phyloP scores from a whole-genome alignment of 2,888 invertebrate species.

The Coleophora flavipennella region DNA sequence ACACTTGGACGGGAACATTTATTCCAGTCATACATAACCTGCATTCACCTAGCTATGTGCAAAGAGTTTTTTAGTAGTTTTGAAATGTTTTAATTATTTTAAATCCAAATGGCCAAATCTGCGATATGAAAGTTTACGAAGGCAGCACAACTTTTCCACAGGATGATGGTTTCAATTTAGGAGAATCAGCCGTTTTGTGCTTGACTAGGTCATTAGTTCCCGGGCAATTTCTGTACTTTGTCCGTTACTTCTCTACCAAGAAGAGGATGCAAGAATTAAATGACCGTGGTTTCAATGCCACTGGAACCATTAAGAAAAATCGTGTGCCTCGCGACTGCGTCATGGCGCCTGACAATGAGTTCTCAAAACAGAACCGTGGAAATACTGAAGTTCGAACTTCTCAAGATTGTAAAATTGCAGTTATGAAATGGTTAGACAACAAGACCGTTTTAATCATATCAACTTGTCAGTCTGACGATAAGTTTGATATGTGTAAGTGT shows the following conservation, averaged over 20 bases:
- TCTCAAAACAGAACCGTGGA: not conserved
- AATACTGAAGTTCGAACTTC: not conserved
- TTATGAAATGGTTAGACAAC: conserved; percentile 10
- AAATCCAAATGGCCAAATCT: conserved; percentile 12
- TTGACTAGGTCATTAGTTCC: conserved; percentile 11
- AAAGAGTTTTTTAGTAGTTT: not conserved
- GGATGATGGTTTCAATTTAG: conserved; percentile 6
- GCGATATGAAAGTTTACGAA: conserved; percentile 14
- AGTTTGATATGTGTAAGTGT: conserved; percentile 7
- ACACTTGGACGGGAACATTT: not conserved
- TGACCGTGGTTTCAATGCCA: conserved; percentile 3
- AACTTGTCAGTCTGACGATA: not conserved
- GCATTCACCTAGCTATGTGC: not conserved
- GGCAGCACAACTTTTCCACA: conserved; percentile 1
- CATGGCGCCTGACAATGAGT: conserved; percentile 5
- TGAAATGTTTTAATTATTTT: not conserved
- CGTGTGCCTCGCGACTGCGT: conserved; percentile 6
- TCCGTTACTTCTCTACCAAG: conserved; percentile 13
- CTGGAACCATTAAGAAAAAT: conserved; percentile 11
- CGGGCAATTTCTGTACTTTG: conserved; percentile 15
- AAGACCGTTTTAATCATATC: conserved; percentile 8
- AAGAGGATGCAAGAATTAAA: conserved; percentile 6
- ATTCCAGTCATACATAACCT: not conserved
- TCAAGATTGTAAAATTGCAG: conserved; percentile 4
- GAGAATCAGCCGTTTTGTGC: conserved; percentile 11